These are phyloP conservation scores for Manis pentadactyla DNA, from an alignment of 2,797 vertebrate genomes.

Conservation along the genomic window DNA sequence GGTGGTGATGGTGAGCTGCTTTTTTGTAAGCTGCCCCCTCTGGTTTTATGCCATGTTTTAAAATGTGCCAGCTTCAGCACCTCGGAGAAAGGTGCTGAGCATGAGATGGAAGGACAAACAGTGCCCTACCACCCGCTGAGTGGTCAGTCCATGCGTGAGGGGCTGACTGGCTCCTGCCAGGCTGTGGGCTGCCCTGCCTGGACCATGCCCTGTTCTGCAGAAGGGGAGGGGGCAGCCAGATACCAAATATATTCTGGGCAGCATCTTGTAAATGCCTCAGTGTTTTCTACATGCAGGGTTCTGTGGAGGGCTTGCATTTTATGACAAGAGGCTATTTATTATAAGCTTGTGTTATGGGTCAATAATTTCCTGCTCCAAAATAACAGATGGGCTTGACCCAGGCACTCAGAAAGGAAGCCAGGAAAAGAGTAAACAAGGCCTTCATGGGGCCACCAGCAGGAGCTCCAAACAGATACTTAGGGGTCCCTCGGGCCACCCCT, in stretches of 20 bases:
- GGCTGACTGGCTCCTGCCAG: background rate
- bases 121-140: background rate
- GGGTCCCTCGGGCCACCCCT: background rate
- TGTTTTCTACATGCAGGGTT: constrained; percentile 74
- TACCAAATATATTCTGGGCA: constrained; percentile 64
- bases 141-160: background rate
- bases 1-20: background rate
- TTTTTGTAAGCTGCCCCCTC: background rate
- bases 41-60: background rate
- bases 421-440: constrained; percentile 42
- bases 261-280: constrained; percentile 64
- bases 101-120: background rate
- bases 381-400: constrained; percentile 72
- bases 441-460: background rate
- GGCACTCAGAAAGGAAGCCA: constrained; percentile 68
- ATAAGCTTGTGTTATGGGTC: constrained; percentile 63
- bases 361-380: constrained; percentile 76
- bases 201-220: background rate
- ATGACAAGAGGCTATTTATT: constrained; percentile 69
- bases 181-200: background rate
- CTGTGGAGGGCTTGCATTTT: constrained; percentile 58
- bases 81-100: background rate
- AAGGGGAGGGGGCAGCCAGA: constrained; percentile 9
- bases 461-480: background rate
- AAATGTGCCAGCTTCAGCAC: background rate